Conservation (phyloP, 2,888 invertebrate genomes). For the Drosophila longiperda region DNA sequence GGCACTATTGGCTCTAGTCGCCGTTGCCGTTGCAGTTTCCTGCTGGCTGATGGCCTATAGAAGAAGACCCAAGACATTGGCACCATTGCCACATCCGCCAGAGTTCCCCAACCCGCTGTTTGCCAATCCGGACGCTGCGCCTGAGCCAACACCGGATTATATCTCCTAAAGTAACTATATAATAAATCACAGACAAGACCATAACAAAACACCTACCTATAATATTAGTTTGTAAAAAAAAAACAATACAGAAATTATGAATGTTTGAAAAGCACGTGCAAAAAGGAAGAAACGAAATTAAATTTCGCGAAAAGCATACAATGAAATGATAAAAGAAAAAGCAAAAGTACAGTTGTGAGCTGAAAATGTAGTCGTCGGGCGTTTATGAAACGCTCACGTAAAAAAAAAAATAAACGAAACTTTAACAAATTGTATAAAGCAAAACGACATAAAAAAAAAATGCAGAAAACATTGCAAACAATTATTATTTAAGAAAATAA, state of each 20-base stretch:
- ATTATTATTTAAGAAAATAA: conserved; percentile 73
- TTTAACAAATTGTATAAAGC: conserved; percentile 52
- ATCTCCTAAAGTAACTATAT: conserved; percentile 85
- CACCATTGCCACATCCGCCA: conserved; percentile 96
- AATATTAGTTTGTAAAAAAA: conserved; percentile 60
- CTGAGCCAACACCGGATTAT: conserved; percentile 93
- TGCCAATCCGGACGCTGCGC: conserved; percentile 91
- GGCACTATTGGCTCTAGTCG: conserved; percentile 95
- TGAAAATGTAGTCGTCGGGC: conserved; percentile 45
- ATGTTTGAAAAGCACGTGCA: conserved; percentile 82
- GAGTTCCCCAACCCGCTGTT: conserved; percentile 98
- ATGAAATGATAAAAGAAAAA: conserved; percentile 59
- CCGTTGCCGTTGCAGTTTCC: conserved; percentile 96
- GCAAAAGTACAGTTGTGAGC: conserved; percentile 74
- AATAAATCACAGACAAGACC: conserved; percentile 33
- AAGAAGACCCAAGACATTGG: conserved; percentile 93
- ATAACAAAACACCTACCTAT: conserved; percentile 57
- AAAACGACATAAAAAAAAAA: conserved; percentile 30
- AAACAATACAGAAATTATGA: conserved; percentile 39
- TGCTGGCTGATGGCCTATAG: conserved; percentile 98
- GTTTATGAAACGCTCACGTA: conserved; percentile 55
- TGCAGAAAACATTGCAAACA: conserved; percentile 42
- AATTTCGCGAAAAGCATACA: conserved; percentile 55
- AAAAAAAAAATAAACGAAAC: conserved; percentile 33
- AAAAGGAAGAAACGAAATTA: conserved; percentile 70